These are phyloP conservation scores for Euschistus heros DNA, from an alignment of 1,140 invertebrate genomes.

Conservation along the genomic window DNA sequence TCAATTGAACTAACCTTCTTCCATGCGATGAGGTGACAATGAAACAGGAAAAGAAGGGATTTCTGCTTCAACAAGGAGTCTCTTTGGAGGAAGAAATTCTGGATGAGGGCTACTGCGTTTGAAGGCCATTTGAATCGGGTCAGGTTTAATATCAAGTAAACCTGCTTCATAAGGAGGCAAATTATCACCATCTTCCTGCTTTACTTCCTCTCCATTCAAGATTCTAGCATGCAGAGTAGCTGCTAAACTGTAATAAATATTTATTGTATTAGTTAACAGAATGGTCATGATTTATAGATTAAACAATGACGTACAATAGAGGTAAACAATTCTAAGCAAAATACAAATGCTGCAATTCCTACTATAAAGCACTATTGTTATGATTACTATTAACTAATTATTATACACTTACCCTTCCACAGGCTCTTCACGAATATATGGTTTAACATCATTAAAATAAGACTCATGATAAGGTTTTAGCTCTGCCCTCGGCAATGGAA, in stretches of 20 bases:
- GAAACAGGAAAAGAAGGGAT: constrained; percentile 21
- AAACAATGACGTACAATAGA: background rate
- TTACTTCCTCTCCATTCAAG: constrained; percentile 39
- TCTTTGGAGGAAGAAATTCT: constrained; percentile 25
- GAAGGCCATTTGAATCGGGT: constrained; percentile 16
- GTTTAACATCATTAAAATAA: constrained; percentile 52
- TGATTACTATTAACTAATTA: no score
- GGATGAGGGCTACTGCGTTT: constrained; percentile 22
- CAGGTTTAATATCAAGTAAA: constrained; percentile 28
- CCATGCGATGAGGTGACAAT: constrained; percentile 18
- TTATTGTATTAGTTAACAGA: background rate
- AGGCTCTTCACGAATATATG: constrained; percentile 34
- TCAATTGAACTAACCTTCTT: constrained; percentile 30
- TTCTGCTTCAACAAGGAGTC: constrained; percentile 25
- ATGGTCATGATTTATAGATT: background rate
- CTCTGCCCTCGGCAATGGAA: constrained; percentile 52
- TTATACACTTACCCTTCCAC: constrained; percentile 31
- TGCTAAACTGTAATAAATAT: constrained; percentile 44
- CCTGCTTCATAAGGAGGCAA: constrained; percentile 17
- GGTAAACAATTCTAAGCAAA: background rate
- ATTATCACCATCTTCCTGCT: constrained; percentile 25
- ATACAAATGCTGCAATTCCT: no score
- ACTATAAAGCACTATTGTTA: no score
- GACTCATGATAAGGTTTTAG: constrained; percentile 62
- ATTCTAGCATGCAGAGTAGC: constrained; percentile 69